Base-by-base conservation (phyloP, 1,140 invertebrate genomes). In the Drosophila elegans region DNA sequence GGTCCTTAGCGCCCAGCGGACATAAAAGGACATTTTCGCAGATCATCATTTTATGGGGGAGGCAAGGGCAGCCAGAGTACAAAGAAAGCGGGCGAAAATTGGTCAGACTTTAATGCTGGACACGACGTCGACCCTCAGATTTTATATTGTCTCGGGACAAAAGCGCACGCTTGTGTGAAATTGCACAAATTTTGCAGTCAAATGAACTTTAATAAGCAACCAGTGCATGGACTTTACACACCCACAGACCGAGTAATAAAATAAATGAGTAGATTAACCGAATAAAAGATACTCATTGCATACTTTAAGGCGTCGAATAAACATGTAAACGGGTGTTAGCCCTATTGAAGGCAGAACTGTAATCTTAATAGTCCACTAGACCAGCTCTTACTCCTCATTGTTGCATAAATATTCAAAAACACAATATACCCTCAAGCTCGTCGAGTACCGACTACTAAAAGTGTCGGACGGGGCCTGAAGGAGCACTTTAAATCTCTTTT, bases 11-110 rank as follows among this genome's bases (percentile, higher is more conserved):
- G 77, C 61, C 57, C 77, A 48, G 69, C 63, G 51, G 52, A 66
- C 63, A 79, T 80, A 75, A 80, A 80, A 74, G 71, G 62, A 80
- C 77, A 75, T 80, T 80, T 80, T 74, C 62, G 59, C 64, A 67
- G 83, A 82, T 83, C 79, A 88, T 88, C 83, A 71, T 88, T 88
- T 88, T 79, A 79, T 77, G 74, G 68, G 52, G 48, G 39, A 6
- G 53, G 56, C 11, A 44, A 4, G 36, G 42, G 34, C 27, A 21
- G 57, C 12, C 11, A n/a, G 38, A 13, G 52, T 38, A 78, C 68
- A 82, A 79, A 62, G 75, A 46, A 69, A 79, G 53, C 62, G 53
- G 49, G 53, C 44, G 61, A 64, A 64, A 75, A 75, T 61, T 73
- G 77, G 67, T 73, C 62, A 72, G 73, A 51, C 78, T 80, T 80